Evolutionary conservation across 2,797 vertebrate species (phyloP), one percentile per base, ranked within the genome.

Genomic region (Geotrypetes seraphini): DNA sequence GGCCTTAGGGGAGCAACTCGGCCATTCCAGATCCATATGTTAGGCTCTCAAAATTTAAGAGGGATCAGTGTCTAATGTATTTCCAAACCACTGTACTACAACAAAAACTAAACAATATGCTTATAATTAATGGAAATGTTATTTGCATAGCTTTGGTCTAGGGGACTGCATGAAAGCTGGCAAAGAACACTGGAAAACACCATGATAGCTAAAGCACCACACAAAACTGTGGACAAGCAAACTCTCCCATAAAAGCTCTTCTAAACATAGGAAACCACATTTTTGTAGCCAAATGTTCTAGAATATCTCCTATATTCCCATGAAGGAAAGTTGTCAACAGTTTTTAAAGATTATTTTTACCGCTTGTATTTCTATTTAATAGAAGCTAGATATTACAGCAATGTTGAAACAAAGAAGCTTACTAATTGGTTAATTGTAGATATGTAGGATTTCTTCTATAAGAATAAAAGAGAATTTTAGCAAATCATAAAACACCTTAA

Each of bases 81-180:
- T 56, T 72, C 70, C 72, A 73, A 71, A 64, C 39, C 54, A 55
- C 56, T 12, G 28, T 47, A 64, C 38, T 20, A 41, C 35, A 68
- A 56, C 54, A 21, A 46, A 57, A 56, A 66, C 47, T 39, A 59
- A 77, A n/a, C n/a, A n/a, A 65, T 27, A 59, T 22, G 47, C 19
- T 55, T 28, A 63, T 44, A 35, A 69, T 39, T 10, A 60, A 66
- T 5, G 42, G 57, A 57, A 69, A 63, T 18, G 51, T 50, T 0
- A 48, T 53, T 24, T 36, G 46, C 28, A 38, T 44, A n/a, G n/a
- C n/a, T n/a, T n/a, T n/a, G n/a, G 31, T 51, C 28, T 48, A 53
- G 56, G 19, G 29, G 14, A 46, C 25, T 38, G 11, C 39, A 53
- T 29, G 41, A 45, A 53, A 43, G 21, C 33, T 33, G 32, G 5